Evolutionary conservation across 64 coral and sea anemone genomes (phyloP).

Genomic region (Hydrozoanthus tunicans): DNA sequence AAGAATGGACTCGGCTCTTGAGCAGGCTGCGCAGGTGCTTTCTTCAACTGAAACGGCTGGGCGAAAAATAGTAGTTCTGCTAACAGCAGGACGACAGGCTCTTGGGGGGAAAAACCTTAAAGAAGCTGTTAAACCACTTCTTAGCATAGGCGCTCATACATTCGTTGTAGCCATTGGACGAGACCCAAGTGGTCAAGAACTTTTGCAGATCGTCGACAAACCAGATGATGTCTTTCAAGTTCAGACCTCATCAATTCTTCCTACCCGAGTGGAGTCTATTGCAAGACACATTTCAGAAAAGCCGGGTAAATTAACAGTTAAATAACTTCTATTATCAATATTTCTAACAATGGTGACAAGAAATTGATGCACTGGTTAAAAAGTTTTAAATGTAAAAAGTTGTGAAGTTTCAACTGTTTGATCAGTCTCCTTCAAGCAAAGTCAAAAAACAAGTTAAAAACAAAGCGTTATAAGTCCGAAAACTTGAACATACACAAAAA

Average conservation of each 20-base stretch:
- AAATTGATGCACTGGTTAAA: neutral
- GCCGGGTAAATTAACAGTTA: slow-evolving; percentile 33
- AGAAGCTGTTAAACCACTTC: slow-evolving; percentile 49
- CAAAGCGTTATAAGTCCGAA: too few relatives aligned
- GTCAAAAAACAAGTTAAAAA: too few relatives aligned
- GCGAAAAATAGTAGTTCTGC: slow-evolving; percentile 56
- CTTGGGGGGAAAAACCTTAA: slow-evolving; percentile 20
- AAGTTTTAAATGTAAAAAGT: too few relatives aligned
- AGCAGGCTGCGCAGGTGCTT: slow-evolving; percentile 31
- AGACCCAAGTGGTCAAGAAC: slow-evolving; percentile 37
- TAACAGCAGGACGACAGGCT: slow-evolving; percentile 70
- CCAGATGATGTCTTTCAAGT: slow-evolving; percentile 68
- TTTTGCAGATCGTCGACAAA: slow-evolving; percentile 39
- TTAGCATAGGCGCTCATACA: slow-evolving; percentile 54
- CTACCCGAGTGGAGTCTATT: slow-evolving; percentile 9
- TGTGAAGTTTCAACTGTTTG: too few relatives aligned
- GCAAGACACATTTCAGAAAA: slow-evolving; percentile 38
- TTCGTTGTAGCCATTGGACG: slow-evolving; percentile 68
- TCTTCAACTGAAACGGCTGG: slow-evolving; percentile 23
- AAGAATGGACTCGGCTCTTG: slow-evolving; percentile 72
- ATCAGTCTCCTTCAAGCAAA: too few relatives aligned
- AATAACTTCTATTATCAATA: too few relatives aligned
- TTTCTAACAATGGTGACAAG: neutral
- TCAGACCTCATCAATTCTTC: slow-evolving; percentile 1
- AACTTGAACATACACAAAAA: too few relatives aligned